Base-by-base conservation (phyloP, 2,888 invertebrate species). In the Tachina grossa region DNA sequence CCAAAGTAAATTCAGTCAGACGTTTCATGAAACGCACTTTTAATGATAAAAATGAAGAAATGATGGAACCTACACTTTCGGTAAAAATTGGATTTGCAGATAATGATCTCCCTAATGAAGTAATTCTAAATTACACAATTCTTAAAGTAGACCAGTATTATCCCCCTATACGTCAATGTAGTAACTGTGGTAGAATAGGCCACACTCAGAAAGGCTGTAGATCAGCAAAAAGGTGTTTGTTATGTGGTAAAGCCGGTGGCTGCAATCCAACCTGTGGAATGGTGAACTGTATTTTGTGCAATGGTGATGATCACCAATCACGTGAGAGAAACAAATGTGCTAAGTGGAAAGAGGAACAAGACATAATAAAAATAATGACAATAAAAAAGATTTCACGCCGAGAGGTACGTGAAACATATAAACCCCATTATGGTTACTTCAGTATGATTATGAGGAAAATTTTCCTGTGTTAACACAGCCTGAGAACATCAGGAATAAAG, bases 181-280 rank as follows among this genome's bases (percentile, higher is more conserved):
- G 19, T 13, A 69, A 69, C 19, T 69, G 53, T 39, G 41, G 68
- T 4, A 69, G 53, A 47, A 41, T 53, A 9, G 53, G 68, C 2
- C 51, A 68, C 10, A 68, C 68, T 39, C 39, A 68, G 39, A 51
- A 68, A 16, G 68, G 68, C 51, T 68, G 51, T 19, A 49, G 51
- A 51, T 68, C 49, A 16, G 51, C 49, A 14, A 39, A 68, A 10
- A 49, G 51, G 39, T 68, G 68, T 51, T 39, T 51, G 22, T 31
- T 39, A 8, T 68, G 68, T 68, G 51, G 68, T n/a, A 31, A 31
- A 31, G 31, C 31, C 31, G 31, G 31, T 31, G 31, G 31, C 31
- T 31, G 31, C 31, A 31, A 68, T 39, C 68, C 51, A 68, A 68
- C 39, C 31, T 68, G 68, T 68, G 51, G 16, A 6, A 72, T 72